Percentiles rank a stretch among this genome's conserved stretches.
Evolutionary conservation across 2,113 vertebrate genomes (phyloP).

Genomic region (Prunella himalayana): DNA sequence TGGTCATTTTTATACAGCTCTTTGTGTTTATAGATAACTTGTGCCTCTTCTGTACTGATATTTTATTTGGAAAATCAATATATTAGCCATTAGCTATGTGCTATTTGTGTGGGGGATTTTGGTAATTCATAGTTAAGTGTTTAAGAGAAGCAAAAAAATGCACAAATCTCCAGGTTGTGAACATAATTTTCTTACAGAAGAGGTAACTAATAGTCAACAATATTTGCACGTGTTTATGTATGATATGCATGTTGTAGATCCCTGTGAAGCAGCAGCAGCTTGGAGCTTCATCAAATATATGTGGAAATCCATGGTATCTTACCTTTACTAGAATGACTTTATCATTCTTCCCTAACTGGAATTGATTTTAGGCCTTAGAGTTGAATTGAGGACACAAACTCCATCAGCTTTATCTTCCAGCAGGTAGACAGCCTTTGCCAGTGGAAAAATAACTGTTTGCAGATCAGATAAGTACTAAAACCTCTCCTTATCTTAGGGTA

Average conservation of each 20-base stretch:
- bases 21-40: background rate
- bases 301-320: background rate
- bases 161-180: background rate
- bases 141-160: background rate
- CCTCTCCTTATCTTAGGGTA: background rate
- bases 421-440: background rate
- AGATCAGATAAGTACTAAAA: background rate
- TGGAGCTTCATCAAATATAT: background rate
- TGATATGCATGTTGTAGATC: background rate
- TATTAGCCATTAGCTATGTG: background rate
- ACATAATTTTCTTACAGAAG: background rate
- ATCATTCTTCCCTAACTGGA: background rate
- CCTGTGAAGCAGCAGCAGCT: background rate
- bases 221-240: background rate
- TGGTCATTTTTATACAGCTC: background rate
- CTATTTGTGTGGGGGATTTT: accelerated
- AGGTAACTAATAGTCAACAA: background rate
- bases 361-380: conserved; percentile 10
- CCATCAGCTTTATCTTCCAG: conserved; percentile 5
- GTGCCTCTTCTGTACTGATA: background rate
- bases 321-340: background rate
- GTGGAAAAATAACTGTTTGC: background rate
- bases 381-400: conserved; percentile 2
- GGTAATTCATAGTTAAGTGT: background rate
- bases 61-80: background rate